Evolutionary conservation across 2,113 vertebrate genomes (phyloP).

Genomic region (Microtus oregoni): DNA sequence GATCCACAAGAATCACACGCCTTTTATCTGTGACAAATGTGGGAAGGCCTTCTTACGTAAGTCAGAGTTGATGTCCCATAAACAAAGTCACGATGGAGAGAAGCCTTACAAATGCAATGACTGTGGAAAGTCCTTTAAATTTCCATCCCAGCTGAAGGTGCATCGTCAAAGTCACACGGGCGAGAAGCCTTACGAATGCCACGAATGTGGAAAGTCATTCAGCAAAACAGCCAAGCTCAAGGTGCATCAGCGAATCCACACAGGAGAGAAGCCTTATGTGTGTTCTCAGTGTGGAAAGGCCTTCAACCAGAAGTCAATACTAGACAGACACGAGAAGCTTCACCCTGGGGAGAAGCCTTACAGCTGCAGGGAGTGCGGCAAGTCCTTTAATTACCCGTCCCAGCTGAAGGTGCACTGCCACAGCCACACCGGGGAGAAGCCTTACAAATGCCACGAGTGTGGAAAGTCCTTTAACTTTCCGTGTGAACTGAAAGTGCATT

Average conservation of each 20-base stretch:
- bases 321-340: slow-evolving; percentile 1
- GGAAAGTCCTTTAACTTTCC: not conserved
- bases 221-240: slow-evolving; percentile 21
- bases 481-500: not conserved
- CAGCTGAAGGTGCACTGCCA: slow-evolving; percentile 1
- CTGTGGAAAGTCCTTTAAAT: slow-evolving; percentile 2
- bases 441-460: not conserved
- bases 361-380: not conserved
- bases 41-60: not conserved
- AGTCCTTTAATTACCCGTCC: slow-evolving; percentile 6
- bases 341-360: slow-evolving; percentile 31
- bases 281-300: slow-evolving; percentile 13
- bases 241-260: not conserved
- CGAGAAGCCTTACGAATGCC: slow-evolving; percentile 4
- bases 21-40: not conserved
- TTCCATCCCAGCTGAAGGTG: slow-evolving; percentile 9
- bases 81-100: not conserved
- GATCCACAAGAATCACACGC: not conserved
- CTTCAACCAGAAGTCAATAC: slow-evolving; percentile 17
- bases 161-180: not conserved
- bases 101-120: slow-evolving; percentile 15
- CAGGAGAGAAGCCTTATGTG: not conserved
- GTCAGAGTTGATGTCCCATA: not conserved
- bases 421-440: not conserved
- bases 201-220: not conserved